These are phyloP conservation scores for Hassar affinis DNA, from an alignment of 2,113 vertebrate genomes.

Conservation along the genomic window DNA sequence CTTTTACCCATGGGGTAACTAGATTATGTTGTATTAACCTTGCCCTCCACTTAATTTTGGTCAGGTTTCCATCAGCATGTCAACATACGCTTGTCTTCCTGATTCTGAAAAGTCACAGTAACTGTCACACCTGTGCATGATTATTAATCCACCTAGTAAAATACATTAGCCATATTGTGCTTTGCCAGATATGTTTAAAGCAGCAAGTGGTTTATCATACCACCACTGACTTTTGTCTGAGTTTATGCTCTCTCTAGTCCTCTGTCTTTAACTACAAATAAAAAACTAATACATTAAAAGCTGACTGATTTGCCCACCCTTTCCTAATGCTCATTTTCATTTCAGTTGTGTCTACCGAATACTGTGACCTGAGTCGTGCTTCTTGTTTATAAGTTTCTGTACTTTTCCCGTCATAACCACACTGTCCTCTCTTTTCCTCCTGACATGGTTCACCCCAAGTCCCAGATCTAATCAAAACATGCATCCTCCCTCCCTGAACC, in stretches of 20 bases:
- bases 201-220: not conserved
- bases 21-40: not conserved
- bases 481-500: conserved; percentile 35
- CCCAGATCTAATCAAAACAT: conserved; percentile 56
- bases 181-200: not conserved
- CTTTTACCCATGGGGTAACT: not conserved
- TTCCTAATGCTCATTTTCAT: not conserved
- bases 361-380: not conserved
- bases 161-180: not conserved
- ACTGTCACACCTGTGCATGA: not conserved
- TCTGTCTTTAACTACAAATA: not conserved
- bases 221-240: not conserved
- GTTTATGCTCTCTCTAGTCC: not conserved
- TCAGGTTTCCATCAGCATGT: not conserved
- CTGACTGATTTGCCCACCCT: not conserved
- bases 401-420: not conserved
- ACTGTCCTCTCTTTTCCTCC: conserved; percentile 1
- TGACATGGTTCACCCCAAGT: conserved; percentile 39
- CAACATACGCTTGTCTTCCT: not conserved
- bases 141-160: not conserved
- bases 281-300: conserved; percentile 7
- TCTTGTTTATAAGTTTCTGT: conserved; percentile 17
- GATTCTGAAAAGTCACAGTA: not conserved
- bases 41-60: not conserved
- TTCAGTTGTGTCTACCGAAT: not conserved